phyloP scores from a whole-genome alignment of 2,113 vertebrate species.

The Macroglossus sobrinus region DNA sequence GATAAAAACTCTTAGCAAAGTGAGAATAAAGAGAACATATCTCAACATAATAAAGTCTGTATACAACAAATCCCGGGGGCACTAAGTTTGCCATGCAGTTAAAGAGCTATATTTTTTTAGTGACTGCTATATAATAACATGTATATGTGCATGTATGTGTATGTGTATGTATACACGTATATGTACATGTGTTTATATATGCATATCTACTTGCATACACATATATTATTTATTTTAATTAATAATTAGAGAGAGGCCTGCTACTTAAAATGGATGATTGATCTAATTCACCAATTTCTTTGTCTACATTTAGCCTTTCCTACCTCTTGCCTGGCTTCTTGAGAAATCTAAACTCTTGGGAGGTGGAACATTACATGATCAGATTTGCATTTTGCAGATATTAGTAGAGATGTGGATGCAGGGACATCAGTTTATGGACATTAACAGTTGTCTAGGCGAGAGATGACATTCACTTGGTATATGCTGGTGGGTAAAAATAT shows the following conservation, averaged over 20 bases:
- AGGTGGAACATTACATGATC: background rate
- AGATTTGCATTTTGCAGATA: background rate
- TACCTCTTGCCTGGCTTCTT: background rate
- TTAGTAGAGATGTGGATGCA: background rate
- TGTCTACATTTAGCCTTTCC: constrained; percentile 40
- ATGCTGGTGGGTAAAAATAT: background rate
- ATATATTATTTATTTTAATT: background rate
- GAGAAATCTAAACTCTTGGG: background rate
- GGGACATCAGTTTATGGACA: background rate
- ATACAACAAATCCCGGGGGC: background rate
- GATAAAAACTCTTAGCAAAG: too few species aligned
- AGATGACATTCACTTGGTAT: background rate
- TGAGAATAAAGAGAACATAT: too few species aligned
- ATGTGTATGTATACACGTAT: background rate
- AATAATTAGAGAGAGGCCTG: background rate
- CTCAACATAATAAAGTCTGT: too few species aligned
- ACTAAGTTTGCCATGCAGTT: background rate
- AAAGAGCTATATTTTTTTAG: background rate
- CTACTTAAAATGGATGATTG: background rate
- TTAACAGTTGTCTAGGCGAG: background rate
- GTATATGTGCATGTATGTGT: background rate
- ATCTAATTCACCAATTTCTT: background rate
- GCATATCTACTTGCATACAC: background rate
- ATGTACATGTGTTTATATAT: background rate
- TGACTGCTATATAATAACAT: background rate